A percentile compares a stretch with the other conserved stretches of the same genome.
Conservation (phyloP, 2,113 vertebrate genomes). For the Dendrocopos noguchii region DNA sequence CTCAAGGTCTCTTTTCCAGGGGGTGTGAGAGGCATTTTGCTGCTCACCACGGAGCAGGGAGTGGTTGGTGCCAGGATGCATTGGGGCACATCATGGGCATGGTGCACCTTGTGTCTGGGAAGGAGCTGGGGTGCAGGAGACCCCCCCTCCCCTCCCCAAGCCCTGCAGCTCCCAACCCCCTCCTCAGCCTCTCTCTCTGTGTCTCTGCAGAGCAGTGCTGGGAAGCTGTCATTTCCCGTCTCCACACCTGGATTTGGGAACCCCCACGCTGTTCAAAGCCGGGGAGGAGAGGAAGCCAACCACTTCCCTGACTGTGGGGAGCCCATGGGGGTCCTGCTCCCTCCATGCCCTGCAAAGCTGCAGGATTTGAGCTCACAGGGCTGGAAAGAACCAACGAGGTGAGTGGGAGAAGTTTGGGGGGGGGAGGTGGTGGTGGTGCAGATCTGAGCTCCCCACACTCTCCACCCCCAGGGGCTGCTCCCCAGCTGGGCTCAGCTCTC, state of each 20-base stretch:
- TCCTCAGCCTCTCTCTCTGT: rapidly evolving
- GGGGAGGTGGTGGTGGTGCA: neutral
- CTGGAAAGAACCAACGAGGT: neutral
- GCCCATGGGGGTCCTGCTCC: neutral
- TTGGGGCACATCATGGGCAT: rapidly evolving
- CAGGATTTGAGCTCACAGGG: rapidly evolving
- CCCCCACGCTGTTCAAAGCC: slow-evolving; percentile 40
- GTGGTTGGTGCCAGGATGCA: rapidly evolving
- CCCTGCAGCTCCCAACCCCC: neutral
- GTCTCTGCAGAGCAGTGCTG: neutral
- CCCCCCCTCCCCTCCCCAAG: neutral
- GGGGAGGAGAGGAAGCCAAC: neutral
- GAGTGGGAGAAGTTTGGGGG: neutral
- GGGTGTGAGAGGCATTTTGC: rapidly evolving
- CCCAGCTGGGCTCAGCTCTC: neutral
- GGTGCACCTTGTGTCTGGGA: rapidly evolving
- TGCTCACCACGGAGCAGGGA: neutral
- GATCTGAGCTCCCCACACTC: neutral
- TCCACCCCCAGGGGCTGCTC: neutral
- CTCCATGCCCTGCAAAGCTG: neutral
- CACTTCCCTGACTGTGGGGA: neutral
- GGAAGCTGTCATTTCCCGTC: neutral
- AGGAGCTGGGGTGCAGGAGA: neutral
- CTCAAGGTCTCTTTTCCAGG: rapidly evolving
- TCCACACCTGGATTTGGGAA: neutral